Evolutionary conservation across 2,113 vertebrate genomes (phyloP), one percentile per base, ranked within the genome.

Genomic region (Leptosomus discolor): DNA sequence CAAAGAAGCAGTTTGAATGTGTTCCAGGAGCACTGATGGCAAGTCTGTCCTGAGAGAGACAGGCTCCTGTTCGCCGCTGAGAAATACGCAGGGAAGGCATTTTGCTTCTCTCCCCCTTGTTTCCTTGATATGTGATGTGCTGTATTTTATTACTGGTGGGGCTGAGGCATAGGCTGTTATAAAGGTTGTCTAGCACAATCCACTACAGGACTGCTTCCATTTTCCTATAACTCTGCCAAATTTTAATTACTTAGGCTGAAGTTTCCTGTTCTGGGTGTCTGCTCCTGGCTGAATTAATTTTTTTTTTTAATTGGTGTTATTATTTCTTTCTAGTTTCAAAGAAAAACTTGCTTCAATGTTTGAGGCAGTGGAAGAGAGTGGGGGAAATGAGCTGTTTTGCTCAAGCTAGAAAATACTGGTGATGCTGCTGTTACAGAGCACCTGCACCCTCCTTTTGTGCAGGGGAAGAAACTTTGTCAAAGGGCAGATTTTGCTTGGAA

Each of bases 121-220:
- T 87, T 94, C 74, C 67, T 93, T 5, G 3, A 54, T 0, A 13
- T 12, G 34, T 85, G 91, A 71, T 88, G 45, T 93, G 70, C 65
- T 15, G 8, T 83, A 11, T 90, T 94, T 94, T 85, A 74, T 96
- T 96, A 76, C 90, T 94, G 90, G 96, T 96, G 85, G 77, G 91
- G 37, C 83, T 96, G 88, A 75, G 82, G 84, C 65, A 87, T 37
- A 13, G 86, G 37, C 91, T 96, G 48, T 78, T 94, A 39, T 9
- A 85, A 89, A 91, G 88, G 65, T 90, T 94, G 84, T 82, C 92
- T 95, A 86, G 89, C 80, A 85, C 1, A 0, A 50, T 84, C 45
- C 1, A 13, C 50, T 88, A 20, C 24, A 58, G 46, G 74, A 24
- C 67, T 92, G 84, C 60, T 91, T 94, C 63, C 50, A 54, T 53